Conservation (phyloP, 2,797 vertebrate species). For the Aplochiton taeniatus region DNA sequence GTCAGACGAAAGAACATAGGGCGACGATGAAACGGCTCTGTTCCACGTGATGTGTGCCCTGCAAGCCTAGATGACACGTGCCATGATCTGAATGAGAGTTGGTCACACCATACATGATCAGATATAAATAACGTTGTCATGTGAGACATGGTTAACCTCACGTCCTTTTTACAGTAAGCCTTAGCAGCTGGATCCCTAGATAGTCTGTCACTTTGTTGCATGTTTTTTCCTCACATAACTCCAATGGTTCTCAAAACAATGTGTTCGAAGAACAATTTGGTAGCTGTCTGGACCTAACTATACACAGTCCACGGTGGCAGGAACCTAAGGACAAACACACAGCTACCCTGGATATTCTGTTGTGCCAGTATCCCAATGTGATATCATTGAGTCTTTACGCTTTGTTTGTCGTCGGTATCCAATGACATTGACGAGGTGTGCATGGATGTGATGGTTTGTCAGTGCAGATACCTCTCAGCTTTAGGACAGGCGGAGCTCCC, state of each 20-base stretch:
- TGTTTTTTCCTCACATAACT: slow-evolving; percentile 14
- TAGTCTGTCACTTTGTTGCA: slow-evolving; percentile 8
- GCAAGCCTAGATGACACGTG: background rate
- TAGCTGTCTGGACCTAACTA: slow-evolving; percentile 1
- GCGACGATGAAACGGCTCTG: background rate
- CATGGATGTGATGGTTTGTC: background rate
- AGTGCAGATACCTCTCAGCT: slow-evolving; percentile 15
- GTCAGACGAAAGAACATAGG: no score
- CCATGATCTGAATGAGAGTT: slow-evolving; percentile 33
- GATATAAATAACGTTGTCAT: slow-evolving; percentile 48
- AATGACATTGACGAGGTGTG: background rate
- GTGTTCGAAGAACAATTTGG: background rate
- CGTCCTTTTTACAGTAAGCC: slow-evolving; percentile 5
- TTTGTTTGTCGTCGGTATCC: background rate
- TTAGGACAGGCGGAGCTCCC: background rate
- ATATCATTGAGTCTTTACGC: background rate
- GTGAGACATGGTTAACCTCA: slow-evolving; percentile 29
- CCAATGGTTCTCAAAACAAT: slow-evolving; percentile 9
- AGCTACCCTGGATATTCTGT: background rate
- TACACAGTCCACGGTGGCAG: background rate
- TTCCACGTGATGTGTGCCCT: background rate
- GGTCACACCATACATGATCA: slow-evolving; percentile 15
- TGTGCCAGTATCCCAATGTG: background rate
- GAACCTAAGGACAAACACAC: slow-evolving; percentile 13
- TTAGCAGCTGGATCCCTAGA: slow-evolving; percentile 20